Conservation (phyloP, 1,140 invertebrate species). For the Macrosteles quadrilineatus region DNA sequence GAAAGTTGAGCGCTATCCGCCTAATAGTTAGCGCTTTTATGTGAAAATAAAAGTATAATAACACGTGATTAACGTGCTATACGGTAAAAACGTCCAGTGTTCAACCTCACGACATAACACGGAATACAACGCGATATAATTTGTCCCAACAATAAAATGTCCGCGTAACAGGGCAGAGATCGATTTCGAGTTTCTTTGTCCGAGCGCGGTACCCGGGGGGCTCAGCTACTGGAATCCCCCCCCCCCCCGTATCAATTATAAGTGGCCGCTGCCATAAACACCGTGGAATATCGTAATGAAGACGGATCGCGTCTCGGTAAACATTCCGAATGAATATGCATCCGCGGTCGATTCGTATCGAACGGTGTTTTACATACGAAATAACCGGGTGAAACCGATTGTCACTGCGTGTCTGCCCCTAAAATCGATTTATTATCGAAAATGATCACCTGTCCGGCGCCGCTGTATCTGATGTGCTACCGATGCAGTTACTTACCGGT, state of each 20-base stretch:
- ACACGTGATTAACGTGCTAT: too few relatives aligned
- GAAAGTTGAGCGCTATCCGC: too few relatives aligned
- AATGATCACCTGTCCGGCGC: constrained; percentile 5
- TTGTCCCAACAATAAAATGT: too few relatives aligned
- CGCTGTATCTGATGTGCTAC: constrained; percentile 3
- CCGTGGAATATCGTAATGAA: constrained; percentile 4
- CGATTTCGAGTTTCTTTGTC: neutral
- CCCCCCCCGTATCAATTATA: constrained; percentile 13
- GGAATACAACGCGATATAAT: too few relatives aligned
- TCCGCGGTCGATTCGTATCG: neutral
- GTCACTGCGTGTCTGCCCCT: constrained; percentile 16
- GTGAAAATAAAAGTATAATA: too few relatives aligned
- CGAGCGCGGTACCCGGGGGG: neutral
- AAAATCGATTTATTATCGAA: constrained; percentile 27
- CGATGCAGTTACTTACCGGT: constrained; percentile 4
- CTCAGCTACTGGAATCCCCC: constrained; percentile 11
- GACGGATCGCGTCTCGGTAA: constrained; percentile 16
- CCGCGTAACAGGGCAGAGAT: neutral
- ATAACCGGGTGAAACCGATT: constrained; percentile 18
- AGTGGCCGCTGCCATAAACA: neutral
- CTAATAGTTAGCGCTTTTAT: too few relatives aligned
- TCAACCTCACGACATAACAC: too few relatives aligned
- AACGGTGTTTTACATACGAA: constrained; percentile 5
- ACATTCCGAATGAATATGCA: constrained; percentile 17
- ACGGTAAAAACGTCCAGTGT: too few relatives aligned